Evolutionary conservation across 2,113 vertebrate species (phyloP).

Genomic region (Strix aluco): DNA sequence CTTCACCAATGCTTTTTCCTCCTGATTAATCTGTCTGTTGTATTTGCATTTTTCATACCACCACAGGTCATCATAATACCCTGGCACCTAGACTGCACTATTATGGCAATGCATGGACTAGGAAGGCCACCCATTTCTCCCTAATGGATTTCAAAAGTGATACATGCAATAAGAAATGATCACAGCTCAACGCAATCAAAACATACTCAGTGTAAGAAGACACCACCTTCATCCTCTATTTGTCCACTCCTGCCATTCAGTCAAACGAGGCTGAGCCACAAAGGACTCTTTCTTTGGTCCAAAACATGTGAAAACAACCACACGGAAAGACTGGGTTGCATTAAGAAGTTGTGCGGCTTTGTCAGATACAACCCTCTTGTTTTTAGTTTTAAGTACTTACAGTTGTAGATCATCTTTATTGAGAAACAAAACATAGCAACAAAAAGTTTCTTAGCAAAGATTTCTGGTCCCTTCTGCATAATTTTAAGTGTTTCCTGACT

Average conservation of each 20-base stretch:
- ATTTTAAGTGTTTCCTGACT: constrained; percentile 47
- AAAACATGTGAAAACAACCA: constrained; percentile 26
- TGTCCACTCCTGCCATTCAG: not conserved
- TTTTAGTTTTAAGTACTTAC: constrained; percentile 57
- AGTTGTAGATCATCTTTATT: constrained; percentile 47
- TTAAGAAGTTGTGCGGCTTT: constrained; percentile 21
- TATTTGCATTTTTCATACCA: not conserved
- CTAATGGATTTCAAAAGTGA: not conserved
- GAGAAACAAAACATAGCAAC: constrained; percentile 51
- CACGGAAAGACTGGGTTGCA: constrained; percentile 3
- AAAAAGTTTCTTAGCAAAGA: constrained; percentile 48
- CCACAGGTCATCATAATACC: not conserved
- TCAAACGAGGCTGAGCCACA: constrained; percentile 11
- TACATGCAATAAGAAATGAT: not conserved
- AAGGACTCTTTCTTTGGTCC: constrained; percentile 9
- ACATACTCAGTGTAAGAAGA: not conserved
- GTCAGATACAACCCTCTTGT: constrained; percentile 22
- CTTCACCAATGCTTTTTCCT: not conserved
- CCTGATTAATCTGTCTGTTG: not conserved
- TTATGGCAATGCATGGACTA: not conserved
- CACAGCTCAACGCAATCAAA: not conserved
- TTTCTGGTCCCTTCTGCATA: constrained; percentile 46
- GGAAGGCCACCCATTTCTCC: not conserved
- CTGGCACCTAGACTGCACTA: not conserved
- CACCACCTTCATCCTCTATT: not conserved